A percentile compares a stretch with the other conserved stretches of the same genome.
phyloP scores from a whole-genome alignment of 1,140 invertebrate genomes.

The Drosophila navojoa region DNA sequence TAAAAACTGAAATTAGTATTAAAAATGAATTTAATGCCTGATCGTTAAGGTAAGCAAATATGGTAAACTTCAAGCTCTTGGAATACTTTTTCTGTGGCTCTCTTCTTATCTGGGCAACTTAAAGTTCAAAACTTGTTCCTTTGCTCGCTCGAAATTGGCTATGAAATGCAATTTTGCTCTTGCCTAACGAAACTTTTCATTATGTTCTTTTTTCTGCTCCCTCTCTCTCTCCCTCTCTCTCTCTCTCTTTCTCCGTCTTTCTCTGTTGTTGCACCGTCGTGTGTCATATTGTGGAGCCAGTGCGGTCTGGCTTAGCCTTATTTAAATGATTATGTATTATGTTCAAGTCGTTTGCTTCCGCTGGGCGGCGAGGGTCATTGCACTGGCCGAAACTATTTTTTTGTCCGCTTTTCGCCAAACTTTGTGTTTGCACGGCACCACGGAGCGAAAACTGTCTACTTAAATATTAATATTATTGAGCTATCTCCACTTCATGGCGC shows the following conservation, averaged over 20 bases:
- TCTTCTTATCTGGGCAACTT: conserved; percentile 57
- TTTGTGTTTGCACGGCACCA: conserved; percentile 28
- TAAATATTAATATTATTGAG: conserved; percentile 72
- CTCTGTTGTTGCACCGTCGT: conserved; percentile 33
- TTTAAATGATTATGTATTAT: conserved; percentile 79
- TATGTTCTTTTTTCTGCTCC: not conserved
- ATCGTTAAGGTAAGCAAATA: not conserved
- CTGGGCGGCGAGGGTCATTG: conserved; percentile 26
- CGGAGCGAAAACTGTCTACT: conserved; percentile 35
- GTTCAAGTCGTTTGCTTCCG: conserved; percentile 48
- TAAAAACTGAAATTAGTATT: too few species aligned
- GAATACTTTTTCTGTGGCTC: conserved; percentile 19
- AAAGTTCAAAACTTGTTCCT: conserved; percentile 47
- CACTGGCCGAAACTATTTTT: conserved; percentile 41
- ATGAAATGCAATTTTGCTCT: conserved; percentile 67
- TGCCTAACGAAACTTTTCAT: conserved; percentile 44
- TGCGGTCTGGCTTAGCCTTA: conserved; percentile 53
- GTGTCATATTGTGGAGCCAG: conserved; percentile 44
- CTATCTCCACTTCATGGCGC: conserved; percentile 36
- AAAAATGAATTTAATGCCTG: too few species aligned
- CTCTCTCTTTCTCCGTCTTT: not conserved
- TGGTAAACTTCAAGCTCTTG: conserved; percentile 38
- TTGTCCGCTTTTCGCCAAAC: conserved; percentile 8
- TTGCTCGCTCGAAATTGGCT: conserved; percentile 54
- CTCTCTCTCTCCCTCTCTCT: not conserved